Base-by-base conservation (phyloP, 2,888 invertebrate genomes). In the Hirtodrosophila histrioides region DNA sequence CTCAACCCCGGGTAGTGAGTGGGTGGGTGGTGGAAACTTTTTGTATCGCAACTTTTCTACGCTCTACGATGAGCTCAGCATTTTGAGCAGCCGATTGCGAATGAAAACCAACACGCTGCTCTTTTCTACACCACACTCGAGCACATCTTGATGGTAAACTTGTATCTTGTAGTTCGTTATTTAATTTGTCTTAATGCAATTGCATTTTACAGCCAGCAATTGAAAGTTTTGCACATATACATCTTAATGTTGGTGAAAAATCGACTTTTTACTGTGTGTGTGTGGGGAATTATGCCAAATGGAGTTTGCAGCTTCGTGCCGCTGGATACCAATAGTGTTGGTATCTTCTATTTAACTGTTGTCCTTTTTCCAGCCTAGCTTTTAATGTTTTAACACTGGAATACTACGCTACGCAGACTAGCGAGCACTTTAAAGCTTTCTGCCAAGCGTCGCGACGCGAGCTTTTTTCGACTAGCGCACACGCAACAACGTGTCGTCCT, bases 261-360 rank as follows among this genome's bases (percentile, higher is more conserved):
- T 86, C 89, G 86, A 86, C 86, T 86, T 86, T 86, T 81, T 84
- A 41, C 58, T 71, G 48, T 67, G 48, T 60, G 81, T 68, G 80
- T 68, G 80, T 67, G 82, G 77, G 61, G 75, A 77, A 88, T 77
- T 76, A 79, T 88, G 87, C 87, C 88, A 84, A 86, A 63, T 68
- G 74, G 74, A 74, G 74, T 74, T 74, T 64, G 75, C 73, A 75
- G 71, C 67, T 67, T 68, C 68, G 64, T 67, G 62, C 71, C 63
- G 73, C 66, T 75, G 87, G 85, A 86, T 84, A 84, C 88, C 85
- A 87, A 88, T 86, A 85, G 88, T 82, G 87, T 85, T 85, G 89
- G 86, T 88, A 87, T 82, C 88, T 88, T 88, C 84, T 76, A 73
- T 77, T 66, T 78, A 68, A 77, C 75, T 74, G 85, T 78, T 87